Evolutionary conservation across 2,113 vertebrate species (phyloP), one percentile per base, ranked within the genome.

Genomic region (Rhynchomys soricoides): DNA sequence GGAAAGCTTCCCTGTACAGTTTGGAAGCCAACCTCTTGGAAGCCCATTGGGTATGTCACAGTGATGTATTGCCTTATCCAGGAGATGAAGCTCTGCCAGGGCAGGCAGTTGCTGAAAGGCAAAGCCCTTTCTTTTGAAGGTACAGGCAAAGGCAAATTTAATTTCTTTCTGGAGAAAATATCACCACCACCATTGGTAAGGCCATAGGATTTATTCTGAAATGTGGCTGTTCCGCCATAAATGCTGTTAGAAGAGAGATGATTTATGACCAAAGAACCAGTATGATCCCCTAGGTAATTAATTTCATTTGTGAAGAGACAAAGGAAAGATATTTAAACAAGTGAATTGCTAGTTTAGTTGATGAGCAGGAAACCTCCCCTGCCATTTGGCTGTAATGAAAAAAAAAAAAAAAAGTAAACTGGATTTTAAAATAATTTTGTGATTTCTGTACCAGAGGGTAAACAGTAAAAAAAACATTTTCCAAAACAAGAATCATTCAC

Each of bases 141-240:
- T 52, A 48, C 22, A 48, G 74, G 68, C 50, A 40, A 96, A 95
- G 57, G 88, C 75, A 93, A 96, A 92, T 95, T 52, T 94, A 64
- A 95, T 97, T 95, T 96, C 45, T 62, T 78, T 31, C 64, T 45
- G 66, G 90, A 96, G 86, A 93, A 97, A 96, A 96, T 97, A 92
- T 95, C 95, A 95, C 71, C 45, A 59, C 29, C 37, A 74, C 45
- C 79, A 21, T 1, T 82, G 71, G 71, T 85, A 89, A 94, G 37
- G 59, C 81, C 45, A 43, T 21, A 66, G 11, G 31, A 95, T 40
- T 62, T n/a, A 11, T 21, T 70, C 7, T 48, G 55, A 94, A 89
- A 91, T 90, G 86, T 94, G 93, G 40, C 79, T 90, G 26, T 52
- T 19, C 74, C 50, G 79, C 90, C 62, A 66, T 71, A 79, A 52